Evolutionary conservation across 2,113 vertebrate genomes (phyloP).

Genomic region (Brienomyrus longianalis): DNA sequence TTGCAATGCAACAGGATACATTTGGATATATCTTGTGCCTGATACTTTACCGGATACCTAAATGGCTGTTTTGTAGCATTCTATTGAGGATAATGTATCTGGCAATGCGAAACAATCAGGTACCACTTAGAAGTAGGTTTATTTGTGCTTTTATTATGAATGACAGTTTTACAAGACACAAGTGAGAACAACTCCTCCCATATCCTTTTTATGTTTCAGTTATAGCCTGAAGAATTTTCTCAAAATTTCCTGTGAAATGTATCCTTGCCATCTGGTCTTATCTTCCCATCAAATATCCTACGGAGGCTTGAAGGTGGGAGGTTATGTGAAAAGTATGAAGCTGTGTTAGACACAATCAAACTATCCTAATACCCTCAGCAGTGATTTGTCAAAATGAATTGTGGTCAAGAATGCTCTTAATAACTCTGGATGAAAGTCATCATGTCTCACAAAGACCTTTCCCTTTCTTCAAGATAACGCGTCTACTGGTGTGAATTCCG

Average conservation of each 20-base stretch:
- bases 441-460: conserved; percentile 45
- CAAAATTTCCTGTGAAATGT: conserved; percentile 30
- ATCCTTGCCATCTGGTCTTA: conserved; percentile 55
- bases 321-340: conserved; percentile 57
- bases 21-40: not conserved
- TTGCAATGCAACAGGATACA: not conserved
- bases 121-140: not conserved
- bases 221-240: conserved; percentile 44
- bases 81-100: not conserved
- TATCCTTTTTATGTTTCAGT: conserved; percentile 47
- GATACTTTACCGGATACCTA: not conserved
- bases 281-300: conserved; percentile 66
- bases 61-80: not conserved
- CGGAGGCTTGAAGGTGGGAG: conserved; percentile 55
- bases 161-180: conserved; percentile 46
- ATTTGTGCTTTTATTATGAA: conserved; percentile 1
- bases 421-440: conserved; percentile 43
- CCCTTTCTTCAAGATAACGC: conserved; percentile 53
- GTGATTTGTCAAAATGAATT: conserved; percentile 73
- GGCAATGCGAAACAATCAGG: not conserved
- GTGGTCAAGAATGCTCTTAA: conserved; percentile 62
- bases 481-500: conserved; percentile 41
- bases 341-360: conserved; percentile 60
- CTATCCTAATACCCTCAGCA: conserved; percentile 55
- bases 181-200: conserved; percentile 33